Evolutionary conservation across 1,140 invertebrate species (phyloP).

Genomic region (Magallana angulata): DNA sequence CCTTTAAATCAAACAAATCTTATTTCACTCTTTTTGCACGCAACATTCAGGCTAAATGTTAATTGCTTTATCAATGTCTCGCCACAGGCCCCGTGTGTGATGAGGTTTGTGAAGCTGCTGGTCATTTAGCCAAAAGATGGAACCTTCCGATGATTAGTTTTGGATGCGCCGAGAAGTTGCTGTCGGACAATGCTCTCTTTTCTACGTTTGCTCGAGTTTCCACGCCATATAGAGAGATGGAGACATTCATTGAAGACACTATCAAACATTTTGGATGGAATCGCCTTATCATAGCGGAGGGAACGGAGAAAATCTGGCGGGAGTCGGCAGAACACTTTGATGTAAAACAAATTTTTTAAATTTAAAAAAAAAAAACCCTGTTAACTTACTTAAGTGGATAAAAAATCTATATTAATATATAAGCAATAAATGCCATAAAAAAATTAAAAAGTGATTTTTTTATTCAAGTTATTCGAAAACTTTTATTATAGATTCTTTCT

Average conservation of each 20-base stretch:
- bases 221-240: slow-evolving; percentile 56
- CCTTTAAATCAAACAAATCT: too few relatives aligned
- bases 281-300: slow-evolving; percentile 59
- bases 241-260: slow-evolving; percentile 56
- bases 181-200: slow-evolving; percentile 48
- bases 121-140: slow-evolving; percentile 61
- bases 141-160: slow-evolving; percentile 67
- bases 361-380: too few relatives aligned
- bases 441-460: too few relatives aligned
- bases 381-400: too few relatives aligned
- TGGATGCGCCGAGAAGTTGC: slow-evolving; percentile 74
- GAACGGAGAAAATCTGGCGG: slow-evolving; percentile 60
- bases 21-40: too few relatives aligned
- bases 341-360: slow-evolving; percentile 44
- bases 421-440: too few relatives aligned
- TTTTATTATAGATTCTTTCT: too few relatives aligned
- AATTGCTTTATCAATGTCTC: neutral
- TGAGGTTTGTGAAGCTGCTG: slow-evolving; percentile 61
- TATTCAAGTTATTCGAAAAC: too few relatives aligned
- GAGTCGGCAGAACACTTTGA: slow-evolving; percentile 60
- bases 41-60: neutral
- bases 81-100: slow-evolving; percentile 67
- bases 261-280: slow-evolving; percentile 63
- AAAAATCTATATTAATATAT: too few relatives aligned
- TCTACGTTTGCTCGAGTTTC: slow-evolving; percentile 58